Conservation (phyloP, 2,888 invertebrate genomes). For the Eupithecia exiguata region DNA sequence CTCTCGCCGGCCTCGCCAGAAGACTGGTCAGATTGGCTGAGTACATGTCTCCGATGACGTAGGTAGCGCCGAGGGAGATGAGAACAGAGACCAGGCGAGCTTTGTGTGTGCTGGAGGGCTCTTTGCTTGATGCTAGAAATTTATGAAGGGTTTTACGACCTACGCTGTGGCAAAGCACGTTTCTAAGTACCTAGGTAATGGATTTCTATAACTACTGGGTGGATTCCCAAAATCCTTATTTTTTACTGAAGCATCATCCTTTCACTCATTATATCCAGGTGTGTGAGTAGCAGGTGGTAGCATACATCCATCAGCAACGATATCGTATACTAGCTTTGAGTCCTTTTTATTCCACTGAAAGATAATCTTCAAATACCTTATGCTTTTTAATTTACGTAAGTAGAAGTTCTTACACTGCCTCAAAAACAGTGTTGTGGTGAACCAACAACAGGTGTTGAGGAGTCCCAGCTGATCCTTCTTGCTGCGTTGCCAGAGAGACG, state of each 20-base stretch:
- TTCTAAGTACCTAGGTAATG: background rate
- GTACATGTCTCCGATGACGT: constrained; percentile 91
- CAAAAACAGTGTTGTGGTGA: constrained; percentile 87
- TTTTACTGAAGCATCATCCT: background rate
- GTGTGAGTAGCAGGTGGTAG: background rate
- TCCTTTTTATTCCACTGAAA: background rate
- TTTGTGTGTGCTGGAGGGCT: constrained; percentile 86
- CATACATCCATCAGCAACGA: background rate
- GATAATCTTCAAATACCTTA: background rate
- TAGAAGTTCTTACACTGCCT: constrained; percentile 85
- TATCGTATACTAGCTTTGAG: too few relatives aligned
- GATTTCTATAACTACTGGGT: background rate
- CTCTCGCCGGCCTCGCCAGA: constrained; percentile 88
- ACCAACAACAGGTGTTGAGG: constrained; percentile 87
- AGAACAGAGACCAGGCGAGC: constrained; percentile 87
- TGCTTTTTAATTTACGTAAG: background rate
- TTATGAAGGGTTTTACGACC: background rate
- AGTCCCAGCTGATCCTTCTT: constrained; percentile 64
- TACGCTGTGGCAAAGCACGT: background rate
- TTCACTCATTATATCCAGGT: background rate
- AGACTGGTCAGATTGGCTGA: constrained; percentile 90
- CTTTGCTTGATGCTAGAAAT: constrained; percentile 79
- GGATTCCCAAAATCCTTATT: background rate
- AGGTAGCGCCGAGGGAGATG: constrained; percentile 89
- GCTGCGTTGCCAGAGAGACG: constrained; percentile 82